Percentiles rank a stretch among this genome's conserved stretches.
Evolutionary conservation across 2,888 invertebrate genomes (phyloP).

Genomic region (Brachypterus glaber): DNA sequence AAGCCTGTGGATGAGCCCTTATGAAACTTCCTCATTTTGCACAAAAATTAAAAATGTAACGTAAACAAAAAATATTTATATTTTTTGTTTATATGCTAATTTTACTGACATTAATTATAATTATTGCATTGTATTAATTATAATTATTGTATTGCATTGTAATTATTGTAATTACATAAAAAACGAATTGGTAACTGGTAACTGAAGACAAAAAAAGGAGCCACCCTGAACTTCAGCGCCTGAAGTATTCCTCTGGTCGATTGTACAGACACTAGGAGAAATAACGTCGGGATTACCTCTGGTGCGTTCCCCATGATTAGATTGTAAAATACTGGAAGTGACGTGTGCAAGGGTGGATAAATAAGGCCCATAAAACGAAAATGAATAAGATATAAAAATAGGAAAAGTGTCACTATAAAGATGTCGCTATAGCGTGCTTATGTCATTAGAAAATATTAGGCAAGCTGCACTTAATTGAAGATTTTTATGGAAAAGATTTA

Average conservation of each 20-base stretch:
- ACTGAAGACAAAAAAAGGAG: too few relatives aligned
- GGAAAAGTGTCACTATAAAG: constrained; percentile 39
- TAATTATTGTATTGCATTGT: too few relatives aligned
- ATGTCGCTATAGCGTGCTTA: constrained; percentile 25
- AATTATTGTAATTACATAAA: too few relatives aligned
- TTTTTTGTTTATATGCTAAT: too few relatives aligned
- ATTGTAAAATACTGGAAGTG: constrained; percentile 47
- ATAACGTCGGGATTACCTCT: constrained; percentile 44
- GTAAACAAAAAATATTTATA: too few relatives aligned
- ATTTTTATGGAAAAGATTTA: too few relatives aligned
- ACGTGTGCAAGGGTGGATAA: constrained; percentile 45
- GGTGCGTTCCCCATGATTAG: constrained; percentile 47
- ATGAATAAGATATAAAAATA: constrained; percentile 44
- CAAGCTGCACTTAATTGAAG: constrained; percentile 15
- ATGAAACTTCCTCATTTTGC: too few relatives aligned
- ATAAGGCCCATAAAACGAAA: constrained; percentile 44
- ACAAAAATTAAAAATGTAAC: too few relatives aligned
- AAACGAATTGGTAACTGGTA: too few relatives aligned
- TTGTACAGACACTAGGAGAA: constrained; percentile 41
- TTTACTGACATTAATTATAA: too few relatives aligned
- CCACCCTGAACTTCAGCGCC: constrained; percentile 17
- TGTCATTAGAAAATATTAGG: constrained; percentile 17
- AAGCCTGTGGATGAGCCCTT: too few relatives aligned
- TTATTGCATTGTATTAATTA: too few relatives aligned
- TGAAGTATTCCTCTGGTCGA: constrained; percentile 22